Evolutionary conservation across 2,113 vertebrate genomes (phyloP).

Genomic region (Struthidea cinerea): DNA sequence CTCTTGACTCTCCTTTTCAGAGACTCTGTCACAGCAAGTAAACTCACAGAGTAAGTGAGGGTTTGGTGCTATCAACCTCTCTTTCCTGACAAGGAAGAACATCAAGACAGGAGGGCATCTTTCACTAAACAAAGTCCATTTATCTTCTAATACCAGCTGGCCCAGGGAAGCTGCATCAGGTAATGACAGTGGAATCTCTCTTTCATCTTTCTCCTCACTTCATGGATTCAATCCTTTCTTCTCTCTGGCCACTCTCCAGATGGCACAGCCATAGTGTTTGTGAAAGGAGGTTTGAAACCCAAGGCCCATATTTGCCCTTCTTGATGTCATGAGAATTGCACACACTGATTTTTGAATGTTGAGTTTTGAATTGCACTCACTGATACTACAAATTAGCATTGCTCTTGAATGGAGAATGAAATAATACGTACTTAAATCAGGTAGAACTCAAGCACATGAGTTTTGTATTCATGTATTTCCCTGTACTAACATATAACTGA

Average conservation of each 20-base stretch:
- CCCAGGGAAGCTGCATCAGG: neutral
- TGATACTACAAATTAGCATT: neutral
- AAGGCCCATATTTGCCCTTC: neutral
- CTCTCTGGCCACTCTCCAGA: neutral
- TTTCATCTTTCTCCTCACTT: neutral
- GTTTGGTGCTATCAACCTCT: neutral
- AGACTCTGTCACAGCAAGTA: neutral
- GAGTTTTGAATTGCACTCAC: neutral
- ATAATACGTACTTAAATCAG: neutral
- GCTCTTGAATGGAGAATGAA: neutral
- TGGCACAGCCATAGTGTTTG: fast-evolving
- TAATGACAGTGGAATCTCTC: neutral
- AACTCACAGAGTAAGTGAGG: neutral
- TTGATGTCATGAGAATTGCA: neutral
- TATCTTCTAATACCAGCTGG: neutral
- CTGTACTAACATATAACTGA: neutral
- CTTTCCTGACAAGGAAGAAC: neutral
- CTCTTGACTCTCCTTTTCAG: neutral
- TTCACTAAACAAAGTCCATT: neutral
- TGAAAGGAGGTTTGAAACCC: neutral
- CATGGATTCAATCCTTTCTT: neutral
- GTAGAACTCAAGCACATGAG: neutral
- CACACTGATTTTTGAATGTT: neutral
- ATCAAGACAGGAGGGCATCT: neutral
- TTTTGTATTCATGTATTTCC: neutral